Conservation (phyloP, 2,797 vertebrate genomes). For the Pempheris klunzingeri region DNA sequence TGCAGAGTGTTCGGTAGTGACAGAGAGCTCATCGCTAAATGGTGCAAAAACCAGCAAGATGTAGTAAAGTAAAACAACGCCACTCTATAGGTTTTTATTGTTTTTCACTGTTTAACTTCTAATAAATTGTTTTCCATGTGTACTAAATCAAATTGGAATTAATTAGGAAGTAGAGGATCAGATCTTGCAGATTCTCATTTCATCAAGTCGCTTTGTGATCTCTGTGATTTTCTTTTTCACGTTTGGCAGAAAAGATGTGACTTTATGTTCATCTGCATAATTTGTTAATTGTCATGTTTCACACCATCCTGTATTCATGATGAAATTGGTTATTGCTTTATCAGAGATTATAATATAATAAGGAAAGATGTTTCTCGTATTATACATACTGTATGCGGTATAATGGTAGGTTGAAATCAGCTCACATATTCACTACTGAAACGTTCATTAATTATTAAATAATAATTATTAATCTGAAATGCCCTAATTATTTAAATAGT, state of each 20-base stretch:
- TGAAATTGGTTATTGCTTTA: slow-evolving; percentile 19
- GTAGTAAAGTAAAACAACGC: neutral
- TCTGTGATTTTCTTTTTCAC: neutral
- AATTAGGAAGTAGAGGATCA: slow-evolving; percentile 2
- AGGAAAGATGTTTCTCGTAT: slow-evolving; percentile 5
- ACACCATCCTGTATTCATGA: neutral
- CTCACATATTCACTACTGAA: slow-evolving; percentile 52
- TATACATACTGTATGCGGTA: neutral
- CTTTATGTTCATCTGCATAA: slow-evolving; percentile 28
- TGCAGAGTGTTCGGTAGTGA: slow-evolving; percentile 27
- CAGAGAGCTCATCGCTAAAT: slow-evolving; percentile 10
- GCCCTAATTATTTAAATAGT: slow-evolving; percentile 67
- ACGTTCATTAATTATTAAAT: slow-evolving; percentile 69
- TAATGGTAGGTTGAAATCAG: slow-evolving; percentile 50
- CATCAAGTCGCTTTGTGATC: neutral
- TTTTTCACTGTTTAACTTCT: neutral
- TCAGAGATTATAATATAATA: slow-evolving; percentile 17
- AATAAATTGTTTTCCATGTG: neutral
- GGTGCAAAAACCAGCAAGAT: neutral
- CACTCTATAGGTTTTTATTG: neutral
- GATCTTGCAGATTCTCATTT: neutral
- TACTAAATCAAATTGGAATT: neutral
- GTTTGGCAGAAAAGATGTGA: slow-evolving; percentile 14
- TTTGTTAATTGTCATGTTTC: slow-evolving; percentile 46
- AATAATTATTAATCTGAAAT: slow-evolving; percentile 69